Evolutionary conservation across 2,797 vertebrate genomes (phyloP).

Genomic region (Buphagus erythrorhynchus): DNA sequence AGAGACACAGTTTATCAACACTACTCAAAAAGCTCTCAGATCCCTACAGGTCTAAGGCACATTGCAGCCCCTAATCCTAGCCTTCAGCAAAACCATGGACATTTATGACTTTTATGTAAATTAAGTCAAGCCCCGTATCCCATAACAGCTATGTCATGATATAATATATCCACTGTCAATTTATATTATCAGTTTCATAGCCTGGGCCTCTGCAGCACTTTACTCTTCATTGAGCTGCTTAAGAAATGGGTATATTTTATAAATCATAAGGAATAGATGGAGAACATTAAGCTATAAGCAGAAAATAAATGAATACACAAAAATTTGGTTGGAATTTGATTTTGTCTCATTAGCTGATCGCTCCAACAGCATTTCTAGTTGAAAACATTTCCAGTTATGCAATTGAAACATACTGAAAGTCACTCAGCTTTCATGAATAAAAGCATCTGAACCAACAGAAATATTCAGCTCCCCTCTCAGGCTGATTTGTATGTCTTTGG

Average conservation of each 20-base stretch:
- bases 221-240: not conserved
- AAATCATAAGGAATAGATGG: not conserved
- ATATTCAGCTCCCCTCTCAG: not conserved
- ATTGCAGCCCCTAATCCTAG: not conserved
- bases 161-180: not conserved
- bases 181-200: not conserved
- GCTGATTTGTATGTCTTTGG: not conserved
- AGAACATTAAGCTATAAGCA: not conserved
- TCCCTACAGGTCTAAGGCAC: not conserved
- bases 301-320: slow-evolving; percentile 4
- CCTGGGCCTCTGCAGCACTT: not conserved
- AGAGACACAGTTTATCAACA: not conserved
- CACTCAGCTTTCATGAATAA: not conserved
- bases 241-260: not conserved
- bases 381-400: not conserved
- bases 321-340: not conserved
- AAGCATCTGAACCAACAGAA: not conserved
- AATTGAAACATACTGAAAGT: not conserved
- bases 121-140: not conserved
- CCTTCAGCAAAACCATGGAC: not conserved
- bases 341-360: not conserved
- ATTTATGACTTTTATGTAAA: not conserved
- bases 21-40: not conserved
- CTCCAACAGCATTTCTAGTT: not conserved
- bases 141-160: not conserved